A percentile compares a stretch with the other conserved stretches of the same genome.
phyloP scores from a whole-genome alignment of 2,888 invertebrate genomes.

The Agrilus biguttatus region DNA sequence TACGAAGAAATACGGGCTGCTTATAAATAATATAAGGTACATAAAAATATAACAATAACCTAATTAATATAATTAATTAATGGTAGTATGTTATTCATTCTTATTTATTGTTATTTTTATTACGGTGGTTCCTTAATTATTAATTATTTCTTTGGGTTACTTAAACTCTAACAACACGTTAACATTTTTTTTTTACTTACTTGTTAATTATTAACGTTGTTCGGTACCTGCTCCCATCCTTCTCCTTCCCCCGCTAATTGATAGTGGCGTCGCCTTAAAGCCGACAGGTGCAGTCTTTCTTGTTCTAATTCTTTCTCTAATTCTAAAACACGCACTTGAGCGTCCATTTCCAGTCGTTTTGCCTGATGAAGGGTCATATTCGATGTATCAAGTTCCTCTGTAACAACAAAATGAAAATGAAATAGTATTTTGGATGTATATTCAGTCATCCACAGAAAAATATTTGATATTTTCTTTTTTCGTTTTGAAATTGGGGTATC shows the following conservation, averaged over 20 bases:
- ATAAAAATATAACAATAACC: too few species aligned
- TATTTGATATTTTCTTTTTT: too few species aligned
- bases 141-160: too few species aligned
- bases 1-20: too few species aligned
- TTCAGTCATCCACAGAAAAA: neutral
- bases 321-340: conserved; percentile 87
- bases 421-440: neutral
- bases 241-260: conserved; percentile 58
- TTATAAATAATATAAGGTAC: too few species aligned
- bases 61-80: too few species aligned
- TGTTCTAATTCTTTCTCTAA: conserved; percentile 80
- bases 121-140: too few species aligned
- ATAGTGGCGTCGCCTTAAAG: conserved; percentile 85
- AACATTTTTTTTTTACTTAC: too few species aligned
- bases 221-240: conserved; percentile 18
- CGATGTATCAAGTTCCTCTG: conserved; percentile 81
- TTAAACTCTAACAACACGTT: too few species aligned
- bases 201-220: neutral
- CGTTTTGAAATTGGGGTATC: too few species aligned
- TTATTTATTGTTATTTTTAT: too few species aligned
- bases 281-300: conserved; percentile 72
- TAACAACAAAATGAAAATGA: conserved; percentile 10
- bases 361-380: conserved; percentile 85
- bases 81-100: too few species aligned
- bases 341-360: conserved; percentile 93